Conservation (phyloP, 2,888 invertebrate species). For the Phrixothrix hirtus region DNA sequence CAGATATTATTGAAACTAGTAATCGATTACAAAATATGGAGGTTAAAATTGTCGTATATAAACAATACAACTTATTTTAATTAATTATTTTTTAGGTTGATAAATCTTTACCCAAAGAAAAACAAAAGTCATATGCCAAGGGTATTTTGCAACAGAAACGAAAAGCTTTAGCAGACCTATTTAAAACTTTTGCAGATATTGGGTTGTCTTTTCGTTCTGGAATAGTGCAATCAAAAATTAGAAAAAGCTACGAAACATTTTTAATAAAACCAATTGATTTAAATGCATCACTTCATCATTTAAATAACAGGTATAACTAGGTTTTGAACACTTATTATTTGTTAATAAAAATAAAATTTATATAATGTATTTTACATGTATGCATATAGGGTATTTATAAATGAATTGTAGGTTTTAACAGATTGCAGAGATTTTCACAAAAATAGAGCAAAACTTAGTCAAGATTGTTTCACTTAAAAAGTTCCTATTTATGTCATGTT, state of each 20-base stretch:
- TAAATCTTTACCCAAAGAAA: conserved; percentile 64
- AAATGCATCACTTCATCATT: conserved; percentile 57
- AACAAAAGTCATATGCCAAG: conserved; percentile 79
- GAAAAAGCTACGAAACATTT: conserved; percentile 60
- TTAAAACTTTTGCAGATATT: conserved; percentile 73
- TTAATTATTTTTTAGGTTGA: conserved; percentile 57
- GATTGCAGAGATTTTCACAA: too few species aligned
- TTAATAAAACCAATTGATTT: conserved; percentile 73
- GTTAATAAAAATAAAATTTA: not conserved
- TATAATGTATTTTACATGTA: too few species aligned
- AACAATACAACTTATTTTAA: not conserved
- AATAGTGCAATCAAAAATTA: conserved; percentile 62
- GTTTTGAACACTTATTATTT: not conserved
- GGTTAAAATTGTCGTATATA: conserved; percentile 47
- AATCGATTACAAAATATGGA: conserved; percentile 69
- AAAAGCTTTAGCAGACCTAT: conserved; percentile 82
- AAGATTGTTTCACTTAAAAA: not conserved
- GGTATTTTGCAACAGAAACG: conserved; percentile 83
- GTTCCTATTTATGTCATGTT: too few species aligned
- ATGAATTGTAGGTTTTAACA: too few species aligned
- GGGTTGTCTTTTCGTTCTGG: conserved; percentile 85
- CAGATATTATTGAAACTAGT: conserved; percentile 68
- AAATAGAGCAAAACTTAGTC: too few species aligned
- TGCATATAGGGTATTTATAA: too few species aligned
- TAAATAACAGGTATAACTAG: conserved; percentile 52